Evolutionary conservation across 2,113 vertebrate species (phyloP).

Genomic region (Perognathus longimembris): DNA sequence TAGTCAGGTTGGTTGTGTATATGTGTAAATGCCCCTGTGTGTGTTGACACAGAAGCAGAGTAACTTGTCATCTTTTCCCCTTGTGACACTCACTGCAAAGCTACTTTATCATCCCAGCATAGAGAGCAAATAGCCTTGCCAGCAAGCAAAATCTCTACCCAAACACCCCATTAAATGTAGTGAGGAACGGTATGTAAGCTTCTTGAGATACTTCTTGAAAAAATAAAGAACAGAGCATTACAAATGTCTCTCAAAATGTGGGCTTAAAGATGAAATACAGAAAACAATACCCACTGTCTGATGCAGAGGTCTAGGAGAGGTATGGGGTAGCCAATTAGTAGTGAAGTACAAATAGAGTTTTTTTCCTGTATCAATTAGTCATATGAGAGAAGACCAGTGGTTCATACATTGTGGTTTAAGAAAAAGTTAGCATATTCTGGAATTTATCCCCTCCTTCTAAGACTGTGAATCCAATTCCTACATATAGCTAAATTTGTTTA

Average conservation of each 20-base stretch:
- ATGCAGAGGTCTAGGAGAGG: not conserved
- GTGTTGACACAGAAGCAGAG: not conserved
- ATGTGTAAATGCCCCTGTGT: no score
- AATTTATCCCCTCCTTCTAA: not conserved
- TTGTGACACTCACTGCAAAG: not conserved
- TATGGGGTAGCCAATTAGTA: not conserved
- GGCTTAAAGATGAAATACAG: constrained; percentile 26
- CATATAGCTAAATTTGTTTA: not conserved
- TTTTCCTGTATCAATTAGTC: not conserved
- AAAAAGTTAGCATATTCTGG: constrained; percentile 1
- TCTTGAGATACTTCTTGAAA: not conserved
- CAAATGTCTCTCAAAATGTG: not conserved
- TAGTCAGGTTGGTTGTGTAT: no score
- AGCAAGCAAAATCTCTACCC: not conserved
- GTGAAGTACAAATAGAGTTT: not conserved
- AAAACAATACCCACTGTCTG: rapidly evolving
- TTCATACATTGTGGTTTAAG: not conserved
- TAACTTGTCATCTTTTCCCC: not conserved
- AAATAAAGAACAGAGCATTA: not conserved
- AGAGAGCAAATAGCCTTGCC: not conserved
- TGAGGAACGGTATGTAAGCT: not conserved
- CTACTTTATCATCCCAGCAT: not conserved
- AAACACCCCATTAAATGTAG: not conserved
- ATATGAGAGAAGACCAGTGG: not conserved
- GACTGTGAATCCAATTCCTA: not conserved